Conservation (phyloP, 2,888 invertebrate species). For the Drosophila imparisetae region DNA sequence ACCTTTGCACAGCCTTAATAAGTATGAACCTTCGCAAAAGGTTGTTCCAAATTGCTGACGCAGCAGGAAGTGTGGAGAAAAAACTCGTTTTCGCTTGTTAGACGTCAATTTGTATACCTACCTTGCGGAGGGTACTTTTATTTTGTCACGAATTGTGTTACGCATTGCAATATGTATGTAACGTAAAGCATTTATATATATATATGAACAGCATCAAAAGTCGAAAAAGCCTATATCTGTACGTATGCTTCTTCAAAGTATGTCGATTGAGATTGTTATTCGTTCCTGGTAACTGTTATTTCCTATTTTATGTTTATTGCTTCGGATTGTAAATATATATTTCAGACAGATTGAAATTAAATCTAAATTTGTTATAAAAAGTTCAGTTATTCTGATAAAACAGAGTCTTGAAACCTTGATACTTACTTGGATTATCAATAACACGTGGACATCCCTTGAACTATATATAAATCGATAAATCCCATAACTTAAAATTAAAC, state of each 20-base stretch:
- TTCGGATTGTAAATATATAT: background rate
- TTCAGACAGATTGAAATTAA: background rate
- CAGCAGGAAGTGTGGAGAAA: slow-evolving; percentile 54
- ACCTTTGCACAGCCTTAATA: slow-evolving; percentile 41
- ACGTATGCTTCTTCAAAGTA: background rate
- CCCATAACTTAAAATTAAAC: background rate
- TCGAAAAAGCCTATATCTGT: background rate
- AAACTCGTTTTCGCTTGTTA: slow-evolving; percentile 28
- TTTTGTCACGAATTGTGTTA: slow-evolving; percentile 1
- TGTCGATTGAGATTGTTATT: no score
- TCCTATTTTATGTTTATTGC: background rate
- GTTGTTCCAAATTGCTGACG: slow-evolving; percentile 43
- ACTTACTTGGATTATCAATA: background rate
- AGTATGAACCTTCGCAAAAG: slow-evolving; percentile 40
- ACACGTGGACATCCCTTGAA: background rate
- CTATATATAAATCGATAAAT: background rate
- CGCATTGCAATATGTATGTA: background rate
- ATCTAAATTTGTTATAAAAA: background rate
- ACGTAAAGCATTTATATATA: background rate
- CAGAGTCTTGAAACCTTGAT: no score
- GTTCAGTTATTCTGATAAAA: background rate
- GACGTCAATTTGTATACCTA: slow-evolving; percentile 9
- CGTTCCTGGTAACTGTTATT: background rate
- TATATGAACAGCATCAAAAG: background rate
- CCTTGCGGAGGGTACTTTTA: background rate